Base-by-base conservation (phyloP, 2,113 vertebrate genomes). In the Festucalex cinctus region DNA sequence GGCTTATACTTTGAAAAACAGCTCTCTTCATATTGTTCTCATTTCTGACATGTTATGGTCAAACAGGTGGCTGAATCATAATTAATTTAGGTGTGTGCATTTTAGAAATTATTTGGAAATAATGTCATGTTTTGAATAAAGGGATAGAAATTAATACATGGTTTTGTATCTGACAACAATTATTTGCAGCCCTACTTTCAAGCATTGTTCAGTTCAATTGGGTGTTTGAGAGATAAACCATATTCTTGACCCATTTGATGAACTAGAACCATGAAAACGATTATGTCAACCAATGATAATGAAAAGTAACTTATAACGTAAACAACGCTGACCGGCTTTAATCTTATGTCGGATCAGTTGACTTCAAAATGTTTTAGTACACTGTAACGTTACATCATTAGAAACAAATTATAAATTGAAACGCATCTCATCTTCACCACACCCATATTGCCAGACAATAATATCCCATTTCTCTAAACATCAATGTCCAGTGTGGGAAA, bases 381-480 rank as follows among this genome's bases (percentile, higher is more conserved):
- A 20, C 26, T 26, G 10, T 37, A n/a, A 32, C 28, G 56, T 10
- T 58, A 6, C 12, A 16, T 54, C 16, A 44, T 12, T 28, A 60
- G 16, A 41, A 28, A 41, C 19, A n/a, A 9, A 28, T 16, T 35
- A 48, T 14, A 28, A 16, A 13, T 32, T 32, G 28, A 32, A 32
- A 32, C 28, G 4, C 2, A 32, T 32, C 28, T 32, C 9, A 7
- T 32, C 24, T 19, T 36, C 12, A 51, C n/a, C 20, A 32, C 12
- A 41, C 35, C 35, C 0, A 32, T 56, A 32, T 68, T 19, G 12
- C 32, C 60, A 6, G 48, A 43, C 51, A 28, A 39, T 54, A 64
- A 70, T 67, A 39, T 51, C 20, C 12, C 28, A 81, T 69, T 54
- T 77, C 41, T 65, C 67, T 37, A 22, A 32, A 32, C 28, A 32